Evolutionary conservation across 2,113 vertebrate genomes (phyloP).

Genomic region (Brevimyrus niger): DNA sequence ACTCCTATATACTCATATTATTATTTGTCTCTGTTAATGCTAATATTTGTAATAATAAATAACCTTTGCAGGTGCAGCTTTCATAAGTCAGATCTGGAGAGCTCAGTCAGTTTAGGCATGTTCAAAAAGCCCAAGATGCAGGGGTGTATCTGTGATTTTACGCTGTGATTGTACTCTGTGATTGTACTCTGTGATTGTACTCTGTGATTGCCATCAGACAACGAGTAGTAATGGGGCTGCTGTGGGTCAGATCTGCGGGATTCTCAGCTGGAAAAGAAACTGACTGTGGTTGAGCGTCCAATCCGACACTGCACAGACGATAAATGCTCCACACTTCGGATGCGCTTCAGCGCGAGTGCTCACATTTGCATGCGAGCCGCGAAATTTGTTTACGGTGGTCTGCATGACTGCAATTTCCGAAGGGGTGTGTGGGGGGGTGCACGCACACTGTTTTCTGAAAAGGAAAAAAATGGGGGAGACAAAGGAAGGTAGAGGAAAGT

Average conservation of each 20-base stretch:
- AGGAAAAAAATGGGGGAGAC: not conserved
- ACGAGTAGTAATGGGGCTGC: not conserved
- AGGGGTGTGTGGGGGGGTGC: not conserved
- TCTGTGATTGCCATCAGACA: not conserved
- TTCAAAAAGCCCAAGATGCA: not conserved
- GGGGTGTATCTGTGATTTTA: not conserved
- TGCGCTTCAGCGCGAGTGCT: not conserved
- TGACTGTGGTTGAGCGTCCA: not conserved
- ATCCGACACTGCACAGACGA: not conserved
- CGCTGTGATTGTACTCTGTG: not conserved
- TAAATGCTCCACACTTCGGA: not conserved
- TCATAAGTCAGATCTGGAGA: not conserved
- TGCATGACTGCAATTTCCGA: not conserved
- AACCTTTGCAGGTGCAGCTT: not conserved
- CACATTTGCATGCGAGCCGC: not conserved
- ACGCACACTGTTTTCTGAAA: not conserved
- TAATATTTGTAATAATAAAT: not conserved
- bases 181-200: not conserved
- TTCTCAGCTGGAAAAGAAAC: not conserved
- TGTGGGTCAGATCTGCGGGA: not conserved
- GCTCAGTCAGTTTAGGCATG: not conserved
- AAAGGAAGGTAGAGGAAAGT: not conserved
- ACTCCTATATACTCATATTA: not conserved
- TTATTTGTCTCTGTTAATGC: not conserved
- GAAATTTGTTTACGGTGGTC: constrained; percentile 7